phyloP scores from a whole-genome alignment of 2,113 vertebrate genomes.

The Hydropotes inermis region DNA sequence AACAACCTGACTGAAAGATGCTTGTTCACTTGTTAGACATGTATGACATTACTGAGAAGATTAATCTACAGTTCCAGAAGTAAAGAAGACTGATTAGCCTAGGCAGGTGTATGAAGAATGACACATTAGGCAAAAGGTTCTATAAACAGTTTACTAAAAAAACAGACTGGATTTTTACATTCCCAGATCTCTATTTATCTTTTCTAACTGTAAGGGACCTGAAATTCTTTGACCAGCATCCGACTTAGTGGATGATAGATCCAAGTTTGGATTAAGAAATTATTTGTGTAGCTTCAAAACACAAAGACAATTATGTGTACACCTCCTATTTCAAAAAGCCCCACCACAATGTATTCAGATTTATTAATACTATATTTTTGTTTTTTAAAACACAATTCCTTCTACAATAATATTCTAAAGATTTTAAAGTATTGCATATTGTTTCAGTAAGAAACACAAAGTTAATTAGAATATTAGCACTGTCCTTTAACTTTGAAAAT shows the following conservation, averaged over 20 bases:
- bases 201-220: slow-evolving; percentile 18
- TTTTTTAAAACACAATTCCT: slow-evolving; percentile 7
- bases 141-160: slow-evolving; percentile 38
- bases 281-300: background rate
- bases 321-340: background rate
- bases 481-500: slow-evolving; percentile 48
- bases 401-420: slow-evolving; percentile 10
- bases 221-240: slow-evolving; percentile 35
- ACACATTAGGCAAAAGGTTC: slow-evolving; percentile 49
- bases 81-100: background rate
- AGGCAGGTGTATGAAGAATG: slow-evolving; percentile 34
- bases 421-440: slow-evolving; percentile 43
- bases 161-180: slow-evolving; percentile 5
- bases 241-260: background rate
- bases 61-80: slow-evolving; percentile 26
- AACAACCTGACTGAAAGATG: slow-evolving; percentile 9
- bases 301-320: background rate
- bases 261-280: slow-evolving; percentile 32
- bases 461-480: slow-evolving; percentile 52
- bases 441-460: background rate
- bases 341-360: background rate
- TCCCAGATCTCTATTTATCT: slow-evolving; percentile 17
- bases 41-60: background rate
- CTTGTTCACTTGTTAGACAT: background rate
- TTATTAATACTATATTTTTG: background rate